Conservation (phyloP, 2,797 vertebrate species). For the Hoplostethus mediterraneus region DNA sequence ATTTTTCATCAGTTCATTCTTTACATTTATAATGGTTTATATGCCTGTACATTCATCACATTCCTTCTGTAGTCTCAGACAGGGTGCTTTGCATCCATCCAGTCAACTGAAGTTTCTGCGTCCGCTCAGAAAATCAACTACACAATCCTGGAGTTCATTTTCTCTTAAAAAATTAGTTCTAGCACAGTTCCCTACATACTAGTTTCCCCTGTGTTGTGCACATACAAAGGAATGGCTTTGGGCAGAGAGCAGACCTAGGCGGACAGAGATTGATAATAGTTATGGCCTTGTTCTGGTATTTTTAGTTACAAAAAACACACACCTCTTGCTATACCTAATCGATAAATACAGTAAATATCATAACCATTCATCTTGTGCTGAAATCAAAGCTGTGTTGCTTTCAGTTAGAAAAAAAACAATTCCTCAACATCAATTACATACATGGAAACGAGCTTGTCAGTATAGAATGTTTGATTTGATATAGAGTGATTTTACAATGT, state of each 20-base stretch:
- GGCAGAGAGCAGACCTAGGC: constrained; percentile 24
- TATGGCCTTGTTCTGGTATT: constrained; percentile 43
- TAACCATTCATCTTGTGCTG: constrained; percentile 75
- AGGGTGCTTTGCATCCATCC: constrained; percentile 34
- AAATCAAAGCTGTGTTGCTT: constrained; percentile 76
- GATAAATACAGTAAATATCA: constrained; percentile 78
- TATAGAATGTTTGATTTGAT: constrained; percentile 46
- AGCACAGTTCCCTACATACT: constrained; percentile 26
- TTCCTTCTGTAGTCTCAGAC: constrained; percentile 44
- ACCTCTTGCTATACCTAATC: constrained; percentile 66
- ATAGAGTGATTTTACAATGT: constrained; percentile 69
- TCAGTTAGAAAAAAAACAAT: constrained; percentile 61
- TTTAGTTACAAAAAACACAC: constrained; percentile 65
- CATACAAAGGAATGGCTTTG: constrained; percentile 61
- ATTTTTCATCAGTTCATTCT: constrained; percentile 56
- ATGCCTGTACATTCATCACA: constrained; percentile 74
- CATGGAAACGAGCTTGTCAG: constrained; percentile 47
- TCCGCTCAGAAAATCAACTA: constrained; percentile 38
- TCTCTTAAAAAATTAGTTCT: constrained; percentile 28
- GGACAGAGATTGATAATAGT: constrained; percentile 34
- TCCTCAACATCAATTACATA: constrained; percentile 65
- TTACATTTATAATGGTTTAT: constrained; percentile 58
- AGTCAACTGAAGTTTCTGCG: constrained; percentile 16
- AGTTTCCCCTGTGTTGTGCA: constrained; percentile 52
- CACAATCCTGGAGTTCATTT: constrained; percentile 28